Evolutionary conservation across 2,888 invertebrate species (phyloP), one percentile per base, ranked within the genome.

Genomic region (Caenorhabditis sp.): DNA sequence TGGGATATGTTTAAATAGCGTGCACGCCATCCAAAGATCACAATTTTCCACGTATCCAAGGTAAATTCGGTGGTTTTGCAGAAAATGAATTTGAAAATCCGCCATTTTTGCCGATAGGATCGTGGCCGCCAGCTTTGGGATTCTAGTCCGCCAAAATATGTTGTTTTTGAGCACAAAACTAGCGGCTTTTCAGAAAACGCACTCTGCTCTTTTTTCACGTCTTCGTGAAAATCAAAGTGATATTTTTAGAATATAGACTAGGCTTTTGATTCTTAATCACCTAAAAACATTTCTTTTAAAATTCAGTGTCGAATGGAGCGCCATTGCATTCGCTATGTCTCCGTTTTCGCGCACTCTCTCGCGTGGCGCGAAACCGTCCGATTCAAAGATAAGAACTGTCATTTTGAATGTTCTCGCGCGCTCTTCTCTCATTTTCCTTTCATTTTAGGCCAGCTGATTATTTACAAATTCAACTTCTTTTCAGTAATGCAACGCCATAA

Each of bases 401-500:
- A 37, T 9, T 53, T 53, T 37, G 37, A 53, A 53, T 65, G 32
- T 40, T 40, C 13, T 50, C 28, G 5, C 24, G 18, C 11, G 18
- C 32, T 28, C 20, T n/a, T 22, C 22, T 18, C 8, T 58, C 26
- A 40, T 58, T 50, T 32, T 28, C 26, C n/a, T n/a, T n/a, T n/a
- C n/a, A n/a, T n/a, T n/a, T n/a, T n/a, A n/a, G n/a, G n/a, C n/a
- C n/a, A n/a, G n/a, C n/a, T n/a, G n/a, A n/a, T n/a, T n/a, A n/a
- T n/a, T n/a, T n/a, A n/a, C n/a, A n/a, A n/a, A n/a, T n/a, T 28
- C 64, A 50, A 50, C 28, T 0, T 55, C 20, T 26, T 64, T 76
- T 58, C 64, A 70, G 70, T 18, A 18, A 88, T 88, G 88, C 81
- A 87, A 62, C 84, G 88, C n/a, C 77, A 83, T 28, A 81, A 72